These are phyloP conservation scores for Oryzias curvinotus DNA, from an alignment of 2,113 vertebrate species.

Conservation along the genomic window DNA sequence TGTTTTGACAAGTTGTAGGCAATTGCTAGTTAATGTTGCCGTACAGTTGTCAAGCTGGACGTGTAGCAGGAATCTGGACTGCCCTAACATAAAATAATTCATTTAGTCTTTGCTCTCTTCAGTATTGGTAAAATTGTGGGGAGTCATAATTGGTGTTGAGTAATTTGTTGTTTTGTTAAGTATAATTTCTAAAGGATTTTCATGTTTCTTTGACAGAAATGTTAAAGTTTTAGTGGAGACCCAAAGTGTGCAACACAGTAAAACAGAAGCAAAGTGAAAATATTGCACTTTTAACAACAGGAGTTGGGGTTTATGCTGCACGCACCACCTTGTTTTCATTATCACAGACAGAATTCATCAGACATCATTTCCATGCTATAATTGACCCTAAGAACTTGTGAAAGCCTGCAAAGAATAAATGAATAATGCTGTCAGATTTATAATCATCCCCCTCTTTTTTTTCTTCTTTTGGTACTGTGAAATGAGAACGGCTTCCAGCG, in stretches of 20 bases:
- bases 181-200: too few relatives aligned
- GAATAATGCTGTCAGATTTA: slow-evolving; percentile 26
- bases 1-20: slow-evolving; percentile 45
- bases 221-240: not conserved
- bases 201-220: not conserved
- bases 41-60: slow-evolving; percentile 7
- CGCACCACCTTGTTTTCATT: slow-evolving; percentile 2
- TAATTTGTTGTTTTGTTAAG: too few relatives aligned
- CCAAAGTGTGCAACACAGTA: not conserved
- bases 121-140: too few relatives aligned
- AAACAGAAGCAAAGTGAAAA: not conserved
- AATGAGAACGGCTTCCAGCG: slow-evolving; percentile 36
- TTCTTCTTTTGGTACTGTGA: slow-evolving; percentile 21
- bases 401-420: slow-evolving; percentile 20
- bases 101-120: too few relatives aligned
- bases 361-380: slow-evolving; percentile 16
- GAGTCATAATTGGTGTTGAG: too few relatives aligned
- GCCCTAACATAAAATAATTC: not conserved
- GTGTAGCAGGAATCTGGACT: slow-evolving; percentile 6
- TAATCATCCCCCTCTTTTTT: slow-evolving; percentile 13
- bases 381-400: slow-evolving; percentile 25
- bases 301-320: not conserved
- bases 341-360: slow-evolving; percentile 18
- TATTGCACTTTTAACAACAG: not conserved
- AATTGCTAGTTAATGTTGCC: slow-evolving; percentile 39